Conservation (phyloP, 1,140 invertebrate species). For the Drosophila paulistorum region DNA sequence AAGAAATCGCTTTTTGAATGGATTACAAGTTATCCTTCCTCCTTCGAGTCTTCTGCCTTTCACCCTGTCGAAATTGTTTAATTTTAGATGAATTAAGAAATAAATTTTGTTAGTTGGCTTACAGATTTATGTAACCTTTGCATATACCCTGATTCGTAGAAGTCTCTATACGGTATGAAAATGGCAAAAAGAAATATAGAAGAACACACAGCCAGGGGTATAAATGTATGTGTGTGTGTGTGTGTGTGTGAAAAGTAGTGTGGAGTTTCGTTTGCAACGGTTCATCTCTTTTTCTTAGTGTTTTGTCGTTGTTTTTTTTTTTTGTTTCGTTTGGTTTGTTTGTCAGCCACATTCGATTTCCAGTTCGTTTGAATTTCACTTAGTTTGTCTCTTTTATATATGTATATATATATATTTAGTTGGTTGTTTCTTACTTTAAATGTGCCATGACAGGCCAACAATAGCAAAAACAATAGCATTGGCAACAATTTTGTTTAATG, state of each 20-base stretch:
- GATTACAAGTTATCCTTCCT: no score
- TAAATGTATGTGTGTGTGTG: background rate
- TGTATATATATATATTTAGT: slow-evolving; percentile 7
- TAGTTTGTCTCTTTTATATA: background rate
- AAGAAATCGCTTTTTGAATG: no score
- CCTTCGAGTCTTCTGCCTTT: no score
- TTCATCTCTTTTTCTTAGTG: slow-evolving; percentile 42
- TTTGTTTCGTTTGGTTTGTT: slow-evolving; percentile 25
- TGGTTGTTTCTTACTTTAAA: slow-evolving; percentile 35
- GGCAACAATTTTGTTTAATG: slow-evolving; percentile 13
- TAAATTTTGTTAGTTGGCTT: no score
- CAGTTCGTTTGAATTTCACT: slow-evolving; percentile 28
- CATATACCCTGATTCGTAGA: background rate
- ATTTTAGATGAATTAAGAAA: no score
- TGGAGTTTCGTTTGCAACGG: slow-evolving; percentile 25
- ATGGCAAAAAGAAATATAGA: background rate
- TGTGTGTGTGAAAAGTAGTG: background rate
- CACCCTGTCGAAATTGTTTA: no score
- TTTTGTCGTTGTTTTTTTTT: slow-evolving; percentile 15
- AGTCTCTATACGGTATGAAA: background rate
- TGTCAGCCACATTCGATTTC: slow-evolving; percentile 18
- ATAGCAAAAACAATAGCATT: background rate
- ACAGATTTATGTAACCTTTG: background rate
- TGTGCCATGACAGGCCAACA: slow-evolving; percentile 6
- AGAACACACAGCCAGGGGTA: background rate